Base-by-base conservation (phyloP, 1,140 invertebrate species). In the Rhagoletis pomonella region DNA sequence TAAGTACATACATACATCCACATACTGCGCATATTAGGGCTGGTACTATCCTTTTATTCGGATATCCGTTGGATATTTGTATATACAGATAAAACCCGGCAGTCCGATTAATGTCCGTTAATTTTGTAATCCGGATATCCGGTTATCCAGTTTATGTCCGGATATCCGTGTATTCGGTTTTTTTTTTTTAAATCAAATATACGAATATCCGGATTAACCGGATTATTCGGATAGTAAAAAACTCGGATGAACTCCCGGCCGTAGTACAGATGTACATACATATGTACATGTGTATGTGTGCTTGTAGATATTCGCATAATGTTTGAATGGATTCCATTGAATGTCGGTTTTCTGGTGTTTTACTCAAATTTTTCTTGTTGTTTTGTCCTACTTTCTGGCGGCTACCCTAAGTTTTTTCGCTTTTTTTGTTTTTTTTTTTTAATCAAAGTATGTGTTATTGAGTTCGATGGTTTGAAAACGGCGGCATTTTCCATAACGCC, bases 301-400 rank as follows among this genome's bases (percentile, higher is more conserved):
- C 42, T 19, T 2, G 42, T 73, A 17, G 14, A 42, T 44, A 44
- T 47, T 55, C 17, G 73, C 44, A 58, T 81, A 81, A 81, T 55
- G 19, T 47, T 14, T 81, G 5, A 81, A 81, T 81, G 44, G 47
- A 19, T 55, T 81, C 55, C 73, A 10, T 81, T 58, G 73, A 58
- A 47, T 77, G 44, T 44, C 1, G 12, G 6, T 47, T 81, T 81
- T 29, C 2, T 10, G 2, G 44, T 81, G 4, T 1, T 55, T 29
- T 67, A 29, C 64, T 29, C 47, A 0, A 10, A 10, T 50, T 81
- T 55, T 58, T 81, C 44, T 77, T 73, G 42, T 47, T 5, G 5
- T 47, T 44, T 47, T 73, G 50, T 47, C 67, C 4, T 44, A 12
- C 19, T 29, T 29, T 3, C 10, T 67, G 10, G 29, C 19, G 64